Percentiles rank a stretch among this genome's conserved stretches.
These are phyloP conservation scores for Oreochromis aureus DNA, from an alignment of 2,113 vertebrate species.

Conservation along the genomic window DNA sequence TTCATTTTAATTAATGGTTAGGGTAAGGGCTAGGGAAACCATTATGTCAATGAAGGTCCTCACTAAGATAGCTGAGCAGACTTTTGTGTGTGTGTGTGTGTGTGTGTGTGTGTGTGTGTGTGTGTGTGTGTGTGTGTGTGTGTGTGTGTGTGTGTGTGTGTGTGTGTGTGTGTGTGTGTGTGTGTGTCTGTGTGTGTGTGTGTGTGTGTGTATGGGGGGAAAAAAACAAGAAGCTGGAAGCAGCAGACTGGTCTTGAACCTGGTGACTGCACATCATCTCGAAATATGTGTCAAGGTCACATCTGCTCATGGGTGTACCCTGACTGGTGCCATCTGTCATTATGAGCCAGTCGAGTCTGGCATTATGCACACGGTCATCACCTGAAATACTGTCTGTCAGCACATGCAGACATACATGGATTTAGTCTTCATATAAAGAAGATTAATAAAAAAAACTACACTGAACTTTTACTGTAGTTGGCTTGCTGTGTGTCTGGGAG, in stretches of 20 bases:
- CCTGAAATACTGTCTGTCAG: not conserved
- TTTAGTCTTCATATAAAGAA: not conserved
- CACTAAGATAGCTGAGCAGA: too few relatives aligned
- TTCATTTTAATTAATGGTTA: too few relatives aligned
- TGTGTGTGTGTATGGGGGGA: too few relatives aligned
- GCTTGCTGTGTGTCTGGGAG: not conserved
- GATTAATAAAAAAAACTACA: not conserved
- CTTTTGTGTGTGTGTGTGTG: too few relatives aligned
- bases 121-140: fast-evolving
- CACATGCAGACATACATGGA: not conserved
- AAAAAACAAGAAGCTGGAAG: not conserved
- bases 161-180: fast-evolving
- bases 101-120: fast-evolving
- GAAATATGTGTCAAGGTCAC: slow-evolving; percentile 37
- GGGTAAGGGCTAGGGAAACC: too few relatives aligned
- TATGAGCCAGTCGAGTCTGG: slow-evolving; percentile 37
- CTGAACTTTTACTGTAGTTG: not conserved
- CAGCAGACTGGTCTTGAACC: slow-evolving; percentile 3
- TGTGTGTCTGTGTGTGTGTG: fast-evolving
- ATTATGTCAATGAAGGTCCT: too few relatives aligned
- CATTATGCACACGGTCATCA: not conserved
- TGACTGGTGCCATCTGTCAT: slow-evolving; percentile 50
- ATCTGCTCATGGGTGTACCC: slow-evolving; percentile 44
- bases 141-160: too few relatives aligned
- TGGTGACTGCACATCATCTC: slow-evolving; percentile 23